Percentiles rank a stretch among this genome's conserved stretches.
These are phyloP conservation scores for Pheosia gnoma DNA, from an alignment of 2,888 invertebrate genomes.

Conservation along the genomic window DNA sequence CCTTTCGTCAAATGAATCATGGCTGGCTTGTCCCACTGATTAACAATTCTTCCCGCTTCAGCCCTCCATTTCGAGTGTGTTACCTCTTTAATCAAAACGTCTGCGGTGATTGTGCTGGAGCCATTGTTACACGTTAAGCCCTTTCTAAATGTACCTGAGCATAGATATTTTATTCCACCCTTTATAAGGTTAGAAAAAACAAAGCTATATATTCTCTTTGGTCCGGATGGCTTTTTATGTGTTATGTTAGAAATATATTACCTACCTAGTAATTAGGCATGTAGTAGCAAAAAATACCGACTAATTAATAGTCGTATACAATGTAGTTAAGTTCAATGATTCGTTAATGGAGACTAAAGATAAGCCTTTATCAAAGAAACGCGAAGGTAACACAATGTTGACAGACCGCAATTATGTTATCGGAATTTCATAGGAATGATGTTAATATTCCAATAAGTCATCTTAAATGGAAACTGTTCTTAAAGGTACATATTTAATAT, in stretches of 20 bases:
- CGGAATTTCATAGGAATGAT: too few species aligned
- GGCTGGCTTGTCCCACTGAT: conserved; percentile 37
- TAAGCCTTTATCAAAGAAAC: too few species aligned
- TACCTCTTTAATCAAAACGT: conserved; percentile 44
- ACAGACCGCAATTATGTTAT: too few species aligned
- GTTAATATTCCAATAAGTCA: too few species aligned
- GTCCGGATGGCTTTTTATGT: background rate
- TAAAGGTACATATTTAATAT: too few species aligned
- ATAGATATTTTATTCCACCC: conserved; percentile 17
- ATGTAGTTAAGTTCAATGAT: too few species aligned
- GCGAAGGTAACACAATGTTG: too few species aligned
- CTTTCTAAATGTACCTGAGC: conserved; percentile 10
- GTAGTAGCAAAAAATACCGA: too few species aligned
- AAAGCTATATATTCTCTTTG: background rate
- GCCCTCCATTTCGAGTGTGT: conserved; percentile 33
- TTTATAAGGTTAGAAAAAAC: background rate
- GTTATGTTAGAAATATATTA: background rate
- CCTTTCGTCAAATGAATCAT: conserved; percentile 48
- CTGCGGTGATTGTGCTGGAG: conserved; percentile 29
- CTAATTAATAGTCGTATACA: too few species aligned
- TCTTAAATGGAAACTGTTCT: too few species aligned
- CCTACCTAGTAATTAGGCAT: too few species aligned
- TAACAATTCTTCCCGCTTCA: conserved; percentile 27
- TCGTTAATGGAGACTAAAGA: too few species aligned
- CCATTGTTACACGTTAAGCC: conserved; percentile 29